phyloP scores from a whole-genome alignment of 2,113 vertebrate genomes.

The Apodemus sylvaticus region DNA sequence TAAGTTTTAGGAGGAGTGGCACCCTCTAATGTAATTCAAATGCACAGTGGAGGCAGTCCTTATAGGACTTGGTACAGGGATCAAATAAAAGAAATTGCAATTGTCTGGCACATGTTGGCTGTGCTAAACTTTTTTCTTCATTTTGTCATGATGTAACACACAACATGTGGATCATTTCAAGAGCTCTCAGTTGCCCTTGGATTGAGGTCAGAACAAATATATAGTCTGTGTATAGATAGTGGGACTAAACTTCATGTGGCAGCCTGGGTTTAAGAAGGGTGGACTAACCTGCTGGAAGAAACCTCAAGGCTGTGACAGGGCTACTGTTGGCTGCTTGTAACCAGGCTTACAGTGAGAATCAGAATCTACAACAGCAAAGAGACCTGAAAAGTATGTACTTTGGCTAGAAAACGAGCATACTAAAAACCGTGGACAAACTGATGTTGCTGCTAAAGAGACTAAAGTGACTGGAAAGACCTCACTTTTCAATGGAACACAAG shows the following conservation, averaged over 20 bases:
- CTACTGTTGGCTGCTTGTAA: background rate
- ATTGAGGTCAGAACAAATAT: accelerated
- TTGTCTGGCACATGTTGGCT: background rate
- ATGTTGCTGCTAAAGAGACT: background rate
- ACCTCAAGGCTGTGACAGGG: background rate
- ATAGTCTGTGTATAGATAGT: background rate
- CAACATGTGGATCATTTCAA: background rate
- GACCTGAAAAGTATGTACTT: background rate
- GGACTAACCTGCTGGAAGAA: background rate
- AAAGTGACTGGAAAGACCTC: background rate
- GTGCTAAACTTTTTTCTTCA: background rate
- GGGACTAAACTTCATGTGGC: background rate
- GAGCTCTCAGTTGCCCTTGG: background rate
- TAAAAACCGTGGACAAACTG: background rate
- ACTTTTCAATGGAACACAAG: background rate
- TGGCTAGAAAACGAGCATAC: background rate
- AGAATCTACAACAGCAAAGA: background rate
- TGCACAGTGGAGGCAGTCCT: background rate
- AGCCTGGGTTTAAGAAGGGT: background rate
- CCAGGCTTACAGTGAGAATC: background rate
- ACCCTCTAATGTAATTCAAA: background rate
- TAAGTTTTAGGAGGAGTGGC: background rate
- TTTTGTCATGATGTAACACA: background rate
- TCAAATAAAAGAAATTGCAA: background rate
- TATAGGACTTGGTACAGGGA: background rate